phyloP scores from a whole-genome alignment of 2,113 vertebrate species.

The Corythoichthys haematopterus region DNA sequence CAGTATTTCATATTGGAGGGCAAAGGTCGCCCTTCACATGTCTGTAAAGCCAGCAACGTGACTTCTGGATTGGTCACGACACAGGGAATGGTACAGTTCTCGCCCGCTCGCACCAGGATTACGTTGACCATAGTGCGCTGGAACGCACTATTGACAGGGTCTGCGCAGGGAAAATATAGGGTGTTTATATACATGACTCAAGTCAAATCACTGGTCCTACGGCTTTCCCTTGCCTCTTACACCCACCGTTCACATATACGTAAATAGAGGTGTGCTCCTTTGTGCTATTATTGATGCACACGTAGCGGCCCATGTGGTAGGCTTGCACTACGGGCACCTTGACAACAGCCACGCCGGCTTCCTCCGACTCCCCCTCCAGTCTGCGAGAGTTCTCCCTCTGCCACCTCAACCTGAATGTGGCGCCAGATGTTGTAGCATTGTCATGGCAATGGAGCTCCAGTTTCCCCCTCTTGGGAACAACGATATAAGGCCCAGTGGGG shows the following conservation, averaged over 20 bases:
- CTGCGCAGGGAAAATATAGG: conserved; percentile 28
- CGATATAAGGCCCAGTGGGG: conserved; percentile 60
- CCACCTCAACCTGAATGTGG: conserved; percentile 54
- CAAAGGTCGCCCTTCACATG: conserved; percentile 55
- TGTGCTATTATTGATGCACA: conserved; percentile 64
- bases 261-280: conserved; percentile 66
- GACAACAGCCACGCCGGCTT: conserved; percentile 41
- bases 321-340: conserved; percentile 38
- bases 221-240: neutral
- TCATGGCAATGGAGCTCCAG: conserved; percentile 68
- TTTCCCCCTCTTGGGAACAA: conserved; percentile 60
- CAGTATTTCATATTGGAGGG: conserved; percentile 52
- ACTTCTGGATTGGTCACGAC: conserved; percentile 68
- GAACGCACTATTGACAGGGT: conserved; percentile 52
- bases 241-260: conserved; percentile 71
- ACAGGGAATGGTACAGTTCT: conserved; percentile 66
- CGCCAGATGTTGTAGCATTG: conserved; percentile 23
- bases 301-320: conserved; percentile 71
- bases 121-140: conserved; percentile 63
- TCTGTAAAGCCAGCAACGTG: conserved; percentile 49
- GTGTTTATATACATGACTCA: neutral
- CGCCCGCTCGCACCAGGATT: conserved; percentile 61
- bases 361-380: conserved; percentile 59
- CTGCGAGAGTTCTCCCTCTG: conserved; percentile 59
- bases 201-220: neutral